Conservation (phyloP, 2,113 vertebrate species). For the Columbina picui region DNA sequence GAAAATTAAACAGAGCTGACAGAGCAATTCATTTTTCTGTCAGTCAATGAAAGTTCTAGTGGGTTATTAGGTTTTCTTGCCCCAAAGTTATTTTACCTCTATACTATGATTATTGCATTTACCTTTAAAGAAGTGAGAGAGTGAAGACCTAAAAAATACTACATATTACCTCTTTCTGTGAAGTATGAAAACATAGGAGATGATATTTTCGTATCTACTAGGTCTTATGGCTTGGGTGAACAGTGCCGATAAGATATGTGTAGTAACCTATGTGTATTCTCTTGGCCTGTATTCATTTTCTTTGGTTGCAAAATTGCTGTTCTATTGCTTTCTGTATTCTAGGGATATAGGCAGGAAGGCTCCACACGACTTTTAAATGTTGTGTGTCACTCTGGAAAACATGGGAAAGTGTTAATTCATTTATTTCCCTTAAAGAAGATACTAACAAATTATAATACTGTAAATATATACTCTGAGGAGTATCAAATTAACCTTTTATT, state of each 20-base stretch:
- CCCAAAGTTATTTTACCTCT: neutral
- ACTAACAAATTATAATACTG: neutral
- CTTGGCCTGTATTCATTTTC: neutral
- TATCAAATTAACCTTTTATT: neutral
- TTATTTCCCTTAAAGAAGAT: neutral
- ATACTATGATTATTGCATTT: neutral
- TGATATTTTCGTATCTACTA: neutral
- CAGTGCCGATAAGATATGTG: fast-evolving
- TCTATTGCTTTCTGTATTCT: neutral
- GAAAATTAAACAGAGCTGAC: neutral
- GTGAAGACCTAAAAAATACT: neutral
- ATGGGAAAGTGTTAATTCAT: neutral
- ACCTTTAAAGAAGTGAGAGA: neutral
- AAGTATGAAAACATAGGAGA: neutral
- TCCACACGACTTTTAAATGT: neutral
- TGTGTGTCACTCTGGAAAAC: neutral
- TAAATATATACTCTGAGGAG: neutral
- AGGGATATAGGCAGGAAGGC: neutral
- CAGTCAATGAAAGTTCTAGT: neutral
- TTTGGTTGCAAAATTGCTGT: neutral
- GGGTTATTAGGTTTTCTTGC: neutral
- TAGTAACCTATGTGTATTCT: neutral
- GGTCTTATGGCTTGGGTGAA: neutral
- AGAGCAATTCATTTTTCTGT: neutral
- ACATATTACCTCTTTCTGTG: neutral